Conservation (phyloP, 2,888 invertebrate genomes). For the Kryphioiulus occultus region DNA sequence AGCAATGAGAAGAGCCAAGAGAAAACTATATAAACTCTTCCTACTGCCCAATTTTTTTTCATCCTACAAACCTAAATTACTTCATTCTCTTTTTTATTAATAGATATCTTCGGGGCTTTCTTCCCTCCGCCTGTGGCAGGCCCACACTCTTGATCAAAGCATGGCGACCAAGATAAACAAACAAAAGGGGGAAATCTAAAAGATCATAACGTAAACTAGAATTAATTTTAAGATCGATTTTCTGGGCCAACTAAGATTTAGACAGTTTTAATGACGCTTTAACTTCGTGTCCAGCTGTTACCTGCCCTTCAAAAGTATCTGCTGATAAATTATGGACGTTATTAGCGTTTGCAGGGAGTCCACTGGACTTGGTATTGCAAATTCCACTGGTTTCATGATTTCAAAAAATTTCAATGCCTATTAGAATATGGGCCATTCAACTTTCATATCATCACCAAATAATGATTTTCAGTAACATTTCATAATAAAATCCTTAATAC, state of each 20-base stretch:
- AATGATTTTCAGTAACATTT: neutral
- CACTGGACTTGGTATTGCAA: no score
- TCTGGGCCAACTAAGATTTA: neutral
- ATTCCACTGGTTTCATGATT: no score
- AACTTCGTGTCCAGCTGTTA: neutral
- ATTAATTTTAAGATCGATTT: slow-evolving; percentile 39
- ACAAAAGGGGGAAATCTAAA: neutral
- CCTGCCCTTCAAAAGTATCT: neutral
- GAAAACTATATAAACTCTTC: slow-evolving; percentile 1
- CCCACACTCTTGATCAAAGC: slow-evolving; percentile 12
- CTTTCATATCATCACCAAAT: no score
- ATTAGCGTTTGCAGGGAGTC: no score
- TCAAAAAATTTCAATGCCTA: no score
- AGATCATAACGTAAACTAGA: neutral
- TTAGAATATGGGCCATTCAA: no score
- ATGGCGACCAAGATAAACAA: neutral
- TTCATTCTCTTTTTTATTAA: slow-evolving; percentile 32
- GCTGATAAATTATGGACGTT: neutral
- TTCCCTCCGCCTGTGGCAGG: neutral
- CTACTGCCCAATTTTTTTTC: neutral
- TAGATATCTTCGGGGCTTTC: neutral
- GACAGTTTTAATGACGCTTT: neutral
- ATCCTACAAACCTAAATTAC: slow-evolving; percentile 32
- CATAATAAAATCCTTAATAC: no score
- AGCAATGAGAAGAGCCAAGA: neutral